Base-by-base conservation (phyloP, 2,113 vertebrate species). In the Equus quagga region DNA sequence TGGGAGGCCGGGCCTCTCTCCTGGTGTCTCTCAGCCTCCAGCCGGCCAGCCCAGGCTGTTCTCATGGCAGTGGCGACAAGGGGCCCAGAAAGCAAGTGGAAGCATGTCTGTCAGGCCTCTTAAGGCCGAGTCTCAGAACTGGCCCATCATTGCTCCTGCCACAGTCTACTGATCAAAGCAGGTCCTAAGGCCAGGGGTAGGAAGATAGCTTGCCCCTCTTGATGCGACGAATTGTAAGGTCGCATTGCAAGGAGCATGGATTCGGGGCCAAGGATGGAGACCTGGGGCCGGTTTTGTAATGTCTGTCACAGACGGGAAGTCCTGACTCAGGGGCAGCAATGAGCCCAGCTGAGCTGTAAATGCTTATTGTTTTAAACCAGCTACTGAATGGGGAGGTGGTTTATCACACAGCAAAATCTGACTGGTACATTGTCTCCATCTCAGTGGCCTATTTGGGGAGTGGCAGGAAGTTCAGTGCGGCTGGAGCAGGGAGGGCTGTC, bases 291-390 rank as follows among this genome's bases (percentile, higher is more conserved):
- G 1, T 51, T 79, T 56, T 64, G 51, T 78, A n/a, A 93, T 65
- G 2, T 19, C 62, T 76, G 24, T 83, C 78, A 36, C 31, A 23
- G 26, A 60, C 64, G 51, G n/a, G 3, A 82, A 69, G 33, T 46
- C 58, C 78, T 54, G 31, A 73, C 60, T 93, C 21, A 5, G 67
- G 36, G 5, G 33, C 56, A 84, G 79, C 62, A 73, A 49, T 17
- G 90, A 62, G 10, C 64, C 62, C 70, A 3, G 14, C 41, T 31
- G 36, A 54, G 46, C 54, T 33, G 31, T 70, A 28, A 91, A 54
- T 13, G 44, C n/a, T 73, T 83, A 64, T 58, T 94, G 82, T 81
- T n/a, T 94, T 36, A 79, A 73, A 44, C 28, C 21, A 67, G 26
- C 2, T 46, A 6, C 36, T 91, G 28, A 64, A 67, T 31, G 23